phyloP scores from a whole-genome alignment of 2,113 vertebrate species.

The Odobenus rosmarus region DNA sequence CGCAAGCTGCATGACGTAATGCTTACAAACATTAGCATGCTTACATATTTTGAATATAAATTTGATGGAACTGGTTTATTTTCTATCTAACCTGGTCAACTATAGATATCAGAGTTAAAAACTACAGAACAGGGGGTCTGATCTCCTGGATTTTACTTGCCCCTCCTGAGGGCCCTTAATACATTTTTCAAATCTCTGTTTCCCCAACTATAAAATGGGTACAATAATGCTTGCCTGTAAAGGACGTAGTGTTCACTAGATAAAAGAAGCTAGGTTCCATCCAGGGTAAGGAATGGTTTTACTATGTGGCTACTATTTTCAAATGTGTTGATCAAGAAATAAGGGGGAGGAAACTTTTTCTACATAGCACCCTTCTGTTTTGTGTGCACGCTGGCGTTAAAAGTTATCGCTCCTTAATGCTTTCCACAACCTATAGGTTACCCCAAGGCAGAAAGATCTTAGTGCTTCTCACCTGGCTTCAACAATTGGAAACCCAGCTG shows the following conservation, averaged over 20 bases:
- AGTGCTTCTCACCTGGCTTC: slow-evolving; percentile 69
- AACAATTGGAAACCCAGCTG: not conserved
- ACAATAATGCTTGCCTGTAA: not conserved
- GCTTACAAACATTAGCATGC: slow-evolving; percentile 56
- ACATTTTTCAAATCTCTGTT: slow-evolving; percentile 3
- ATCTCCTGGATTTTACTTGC: not conserved
- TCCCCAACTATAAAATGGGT: not conserved
- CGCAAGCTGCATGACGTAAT: slow-evolving; percentile 18
- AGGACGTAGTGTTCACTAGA: not conserved
- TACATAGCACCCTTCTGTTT: slow-evolving; percentile 10
- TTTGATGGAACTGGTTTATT: not conserved
- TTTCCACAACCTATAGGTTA: not conserved
- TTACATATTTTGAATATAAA: slow-evolving; percentile 31
- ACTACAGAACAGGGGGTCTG: not conserved
- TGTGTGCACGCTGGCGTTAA: slow-evolving; percentile 2
- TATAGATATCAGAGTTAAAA: not conserved
- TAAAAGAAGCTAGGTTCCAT: not conserved
- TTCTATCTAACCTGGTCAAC: not conserved
- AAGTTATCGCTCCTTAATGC: not conserved
- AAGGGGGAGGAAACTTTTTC: not conserved
- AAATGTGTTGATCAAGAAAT: not conserved
- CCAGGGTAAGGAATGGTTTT: not conserved
- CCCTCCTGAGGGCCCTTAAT: not conserved
- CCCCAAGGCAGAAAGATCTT: slow-evolving; percentile 23
- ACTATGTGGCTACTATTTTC: not conserved